These are phyloP conservation scores for Gari tellinella DNA, from an alignment of 2,888 invertebrate genomes.

Conservation along the genomic window DNA sequence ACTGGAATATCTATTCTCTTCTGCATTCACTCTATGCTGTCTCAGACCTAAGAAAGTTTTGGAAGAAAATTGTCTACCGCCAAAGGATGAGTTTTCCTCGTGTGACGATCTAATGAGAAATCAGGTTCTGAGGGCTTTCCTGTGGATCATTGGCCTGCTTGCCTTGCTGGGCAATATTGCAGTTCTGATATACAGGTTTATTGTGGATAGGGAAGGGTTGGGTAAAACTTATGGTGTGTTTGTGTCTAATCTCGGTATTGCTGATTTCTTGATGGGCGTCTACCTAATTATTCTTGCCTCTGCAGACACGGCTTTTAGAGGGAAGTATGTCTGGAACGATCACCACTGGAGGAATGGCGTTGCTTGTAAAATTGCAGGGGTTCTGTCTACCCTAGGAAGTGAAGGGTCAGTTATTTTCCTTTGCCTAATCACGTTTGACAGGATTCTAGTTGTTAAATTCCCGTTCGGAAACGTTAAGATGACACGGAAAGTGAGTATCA, in stretches of 20 bases:
- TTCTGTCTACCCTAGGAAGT: constrained; percentile 84
- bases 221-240: constrained; percentile 57
- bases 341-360: constrained; percentile 62
- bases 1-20: constrained; percentile 30
- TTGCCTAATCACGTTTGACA: constrained; percentile 88
- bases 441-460: constrained; percentile 87
- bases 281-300: constrained; percentile 63
- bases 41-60: constrained; percentile 36
- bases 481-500: constrained; percentile 62
- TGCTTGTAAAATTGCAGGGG: constrained; percentile 65
- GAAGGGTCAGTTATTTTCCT: constrained; percentile 88
- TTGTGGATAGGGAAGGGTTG: constrained; percentile 62
- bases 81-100: constrained; percentile 65
- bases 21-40: constrained; percentile 51
- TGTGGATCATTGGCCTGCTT: constrained; percentile 61
- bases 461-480: constrained; percentile 84
- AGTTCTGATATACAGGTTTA: constrained; percentile 45
- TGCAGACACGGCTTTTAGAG: constrained; percentile 62
- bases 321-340: constrained; percentile 64
- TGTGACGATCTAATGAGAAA: constrained; percentile 67
- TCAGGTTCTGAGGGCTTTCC: constrained; percentile 41
- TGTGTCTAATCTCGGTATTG: constrained; percentile 57
- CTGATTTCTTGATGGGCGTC: constrained; percentile 70
- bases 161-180: constrained; percentile 61
- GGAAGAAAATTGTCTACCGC: constrained; percentile 49